Evolutionary conservation across 1,140 invertebrate genomes (phyloP), one percentile per base, ranked within the genome.

Genomic region (Macrosteles quadrilineatus): DNA sequence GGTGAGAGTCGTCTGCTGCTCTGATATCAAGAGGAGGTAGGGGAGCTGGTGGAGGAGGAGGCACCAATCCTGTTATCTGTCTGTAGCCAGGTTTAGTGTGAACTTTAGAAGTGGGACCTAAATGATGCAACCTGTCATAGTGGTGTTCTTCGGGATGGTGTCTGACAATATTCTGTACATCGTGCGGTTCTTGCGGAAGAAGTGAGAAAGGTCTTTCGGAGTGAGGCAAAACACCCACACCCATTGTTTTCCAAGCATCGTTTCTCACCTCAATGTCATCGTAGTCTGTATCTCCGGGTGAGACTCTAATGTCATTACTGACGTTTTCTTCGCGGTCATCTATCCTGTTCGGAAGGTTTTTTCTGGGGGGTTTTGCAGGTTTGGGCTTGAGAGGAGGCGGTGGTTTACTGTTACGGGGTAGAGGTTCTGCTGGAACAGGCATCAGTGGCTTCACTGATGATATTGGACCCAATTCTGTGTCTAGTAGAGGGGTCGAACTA

Each of bases 61-160:
- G 45, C 19, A 36, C 43, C 1, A 67, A 14, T 6, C 17, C 43
- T 17, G 25, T 53, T 27, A 67, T 67, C 25, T 68, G 65, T 50
- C 65, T 31, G 53, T 68, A 71, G 27, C 85, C 84, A n/a, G 88
- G 84, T 57, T 85, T 86, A 2, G 85, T 85, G 73, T 83, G 85
- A 64, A 87, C 79, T 81, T 91, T 92, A 71, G 84, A 86, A 31
- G 85, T 85, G 0, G 90, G 89, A 12, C 90, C 89, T 76, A 93
- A 91, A 76, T 91, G 90, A 75, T 92, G 88, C n/a, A 93, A 76
- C 67, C 87, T 88, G 78, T 93, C 91, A 77, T 94, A 93, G 68
- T 80, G 70, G 32, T 77, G 71, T 67, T 36, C 63, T 27, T 40
- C 67, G 17, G 30, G 65, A 23, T 32, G n/a, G 57, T 62, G 68